Conservation (phyloP, 1,140 invertebrate species). For the Lordiphosa mommai region DNA sequence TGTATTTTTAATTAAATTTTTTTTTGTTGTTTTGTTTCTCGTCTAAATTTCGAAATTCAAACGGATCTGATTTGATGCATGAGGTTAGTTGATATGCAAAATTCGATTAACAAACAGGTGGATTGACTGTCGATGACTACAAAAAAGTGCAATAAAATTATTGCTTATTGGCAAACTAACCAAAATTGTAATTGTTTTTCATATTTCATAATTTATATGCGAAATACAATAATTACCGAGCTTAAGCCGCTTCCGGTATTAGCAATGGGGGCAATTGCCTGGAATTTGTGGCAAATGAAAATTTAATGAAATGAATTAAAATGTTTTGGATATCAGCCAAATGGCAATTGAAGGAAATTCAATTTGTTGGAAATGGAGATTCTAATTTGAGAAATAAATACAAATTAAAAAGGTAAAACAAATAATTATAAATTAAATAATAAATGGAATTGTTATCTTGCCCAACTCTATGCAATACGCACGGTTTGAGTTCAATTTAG, state of each 20-base stretch:
- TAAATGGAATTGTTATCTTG: too few species aligned
- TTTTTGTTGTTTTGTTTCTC: conserved; percentile 27
- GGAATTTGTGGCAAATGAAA: conserved; percentile 49
- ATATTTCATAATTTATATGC: conserved; percentile 64
- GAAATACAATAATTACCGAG: conserved; percentile 55
- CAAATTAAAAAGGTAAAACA: too few species aligned
- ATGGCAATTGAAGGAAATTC: not conserved
- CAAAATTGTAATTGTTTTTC: conserved; percentile 64
- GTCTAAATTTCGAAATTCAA: conserved; percentile 39
- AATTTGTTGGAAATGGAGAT: conserved; percentile 13
- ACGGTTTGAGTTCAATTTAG: too few species aligned
- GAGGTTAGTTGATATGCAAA: conserved; percentile 13
- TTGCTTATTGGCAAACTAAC: conserved; percentile 34
- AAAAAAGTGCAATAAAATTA: conserved; percentile 10
- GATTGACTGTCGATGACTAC: conserved; percentile 7
- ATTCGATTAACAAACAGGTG: not conserved
- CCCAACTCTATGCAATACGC: too few species aligned
- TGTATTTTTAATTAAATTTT: conserved; percentile 50
- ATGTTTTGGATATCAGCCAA: conserved; percentile 23
- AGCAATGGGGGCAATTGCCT: conserved; percentile 6
- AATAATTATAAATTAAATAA: too few species aligned
- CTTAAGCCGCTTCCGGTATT: conserved; percentile 65
- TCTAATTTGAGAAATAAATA: not conserved
- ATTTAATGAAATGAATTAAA: conserved; percentile 48
- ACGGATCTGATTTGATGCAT: conserved; percentile 19